Conservation (phyloP, 2,113 vertebrate genomes). For the Rafetus swinhoei region DNA sequence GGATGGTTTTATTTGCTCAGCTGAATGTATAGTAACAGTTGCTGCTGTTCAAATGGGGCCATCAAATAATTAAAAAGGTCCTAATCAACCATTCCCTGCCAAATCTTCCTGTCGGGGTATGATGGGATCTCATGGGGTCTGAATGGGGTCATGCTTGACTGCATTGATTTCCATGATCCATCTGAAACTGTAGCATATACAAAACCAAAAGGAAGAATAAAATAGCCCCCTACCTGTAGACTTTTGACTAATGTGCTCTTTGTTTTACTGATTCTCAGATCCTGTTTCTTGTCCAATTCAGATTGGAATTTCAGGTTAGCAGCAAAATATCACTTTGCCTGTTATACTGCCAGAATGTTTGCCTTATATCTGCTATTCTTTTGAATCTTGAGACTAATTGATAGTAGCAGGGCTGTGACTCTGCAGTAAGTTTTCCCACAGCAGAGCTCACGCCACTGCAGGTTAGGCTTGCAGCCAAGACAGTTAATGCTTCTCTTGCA, state of each 20-base stretch:
- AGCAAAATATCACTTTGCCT: constrained; percentile 39
- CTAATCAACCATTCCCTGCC: constrained; percentile 16
- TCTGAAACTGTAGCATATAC: constrained; percentile 55
- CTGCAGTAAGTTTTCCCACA: constrained; percentile 70
- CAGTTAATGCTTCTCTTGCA: constrained; percentile 59
- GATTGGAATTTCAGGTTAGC: constrained; percentile 46
- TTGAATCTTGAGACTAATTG: constrained; percentile 67
- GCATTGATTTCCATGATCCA: constrained; percentile 68
- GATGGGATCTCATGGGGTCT: constrained; percentile 61
- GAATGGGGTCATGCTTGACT: constrained; percentile 48
- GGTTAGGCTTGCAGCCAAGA: constrained; percentile 68
- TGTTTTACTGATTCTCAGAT: constrained; percentile 31
- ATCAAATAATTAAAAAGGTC: constrained; percentile 55
- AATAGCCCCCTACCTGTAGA: constrained; percentile 46
- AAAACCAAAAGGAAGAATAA: background rate
- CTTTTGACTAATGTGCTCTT: constrained; percentile 40
- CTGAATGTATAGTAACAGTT: constrained; percentile 30
- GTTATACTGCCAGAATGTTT: constrained; percentile 54
- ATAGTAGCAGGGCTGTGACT: constrained; percentile 70
- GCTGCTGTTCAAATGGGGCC: constrained; percentile 24
- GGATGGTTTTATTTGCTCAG: constrained; percentile 25
- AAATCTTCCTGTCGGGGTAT: constrained; percentile 58
- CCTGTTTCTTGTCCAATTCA: constrained; percentile 26
- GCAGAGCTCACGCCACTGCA: constrained; percentile 55
- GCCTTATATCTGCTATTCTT: constrained; percentile 53